These are phyloP conservation scores for Hylaea fasciaria DNA, from an alignment of 2,888 invertebrate species.

Conservation along the genomic window DNA sequence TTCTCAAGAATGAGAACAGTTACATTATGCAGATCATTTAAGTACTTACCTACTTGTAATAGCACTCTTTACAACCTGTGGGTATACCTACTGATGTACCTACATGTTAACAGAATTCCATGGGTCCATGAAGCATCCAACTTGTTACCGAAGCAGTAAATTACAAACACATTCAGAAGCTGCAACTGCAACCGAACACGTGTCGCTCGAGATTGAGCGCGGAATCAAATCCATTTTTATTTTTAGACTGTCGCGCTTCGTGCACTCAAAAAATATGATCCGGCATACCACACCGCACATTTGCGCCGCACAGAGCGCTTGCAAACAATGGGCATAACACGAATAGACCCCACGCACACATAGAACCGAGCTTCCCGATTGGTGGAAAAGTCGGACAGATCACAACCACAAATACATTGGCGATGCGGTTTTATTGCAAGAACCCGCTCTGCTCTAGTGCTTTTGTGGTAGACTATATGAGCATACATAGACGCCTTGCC, in stretches of 20 bases:
- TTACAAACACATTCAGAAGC: conserved; percentile 27
- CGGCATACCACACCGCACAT: conserved; percentile 50
- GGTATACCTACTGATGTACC: no score
- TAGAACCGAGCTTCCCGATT: conserved; percentile 47
- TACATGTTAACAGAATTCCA: no score
- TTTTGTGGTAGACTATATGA: conserved; percentile 61
- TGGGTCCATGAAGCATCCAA: neutral
- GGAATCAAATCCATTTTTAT: conserved; percentile 48
- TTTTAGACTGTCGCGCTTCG: conserved; percentile 49
- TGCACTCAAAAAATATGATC: conserved; percentile 53
- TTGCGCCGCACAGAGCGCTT: conserved; percentile 44
- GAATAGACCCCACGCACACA: conserved; percentile 52
- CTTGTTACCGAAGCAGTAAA: conserved; percentile 10
- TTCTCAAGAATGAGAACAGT: no score
- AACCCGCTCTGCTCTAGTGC: conserved; percentile 67
- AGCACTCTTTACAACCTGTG: no score
- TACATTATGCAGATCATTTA: no score
- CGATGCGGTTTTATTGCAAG: conserved; percentile 65
- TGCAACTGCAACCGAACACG: conserved; percentile 35
- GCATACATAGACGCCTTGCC: conserved; percentile 42
- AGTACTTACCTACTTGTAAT: no score
- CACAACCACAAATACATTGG: conserved; percentile 55
- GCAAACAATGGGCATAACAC: conserved; percentile 59
- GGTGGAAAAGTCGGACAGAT: conserved; percentile 63
- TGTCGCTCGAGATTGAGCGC: conserved; percentile 45